phyloP scores from a whole-genome alignment of 2,113 vertebrate species.

The Rhea americana region DNA sequence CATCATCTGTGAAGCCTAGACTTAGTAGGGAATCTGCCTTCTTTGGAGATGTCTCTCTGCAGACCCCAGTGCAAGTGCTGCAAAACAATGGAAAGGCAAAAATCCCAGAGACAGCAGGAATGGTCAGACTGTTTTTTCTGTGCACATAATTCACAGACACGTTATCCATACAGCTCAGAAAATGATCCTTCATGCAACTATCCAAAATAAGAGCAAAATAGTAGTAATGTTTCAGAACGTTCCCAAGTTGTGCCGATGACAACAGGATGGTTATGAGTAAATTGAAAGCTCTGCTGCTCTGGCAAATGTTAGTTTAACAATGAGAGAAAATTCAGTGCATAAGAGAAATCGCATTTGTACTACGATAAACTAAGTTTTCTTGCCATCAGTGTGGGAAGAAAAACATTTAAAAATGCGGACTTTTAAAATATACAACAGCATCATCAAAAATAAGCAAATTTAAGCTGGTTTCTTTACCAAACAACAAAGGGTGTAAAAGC shows the following conservation, averaged over 20 bases:
- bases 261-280: not conserved
- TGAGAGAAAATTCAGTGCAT: not conserved
- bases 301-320: not conserved
- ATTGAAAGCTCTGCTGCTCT: not conserved
- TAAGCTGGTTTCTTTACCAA: not conserved
- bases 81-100: not conserved
- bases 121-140: not conserved
- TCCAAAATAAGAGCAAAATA: not conserved
- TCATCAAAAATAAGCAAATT: not conserved
- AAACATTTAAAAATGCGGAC: not conserved
- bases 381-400: not conserved
- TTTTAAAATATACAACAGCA: not conserved
- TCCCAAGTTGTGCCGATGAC: not conserved
- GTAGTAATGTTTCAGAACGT: not conserved
- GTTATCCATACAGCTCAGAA: not conserved
- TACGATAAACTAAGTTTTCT: not conserved
- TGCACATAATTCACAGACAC: not conserved
- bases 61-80: not conserved
- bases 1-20: not conserved
- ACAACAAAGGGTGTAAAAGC: not conserved
- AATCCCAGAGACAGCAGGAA: not conserved
- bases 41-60: not conserved
- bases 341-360: not conserved
- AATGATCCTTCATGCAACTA: not conserved
- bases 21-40: not conserved